Conservation (phyloP, 2,888 invertebrate genomes). For the Ashinkailepas kermadecensis region DNA sequence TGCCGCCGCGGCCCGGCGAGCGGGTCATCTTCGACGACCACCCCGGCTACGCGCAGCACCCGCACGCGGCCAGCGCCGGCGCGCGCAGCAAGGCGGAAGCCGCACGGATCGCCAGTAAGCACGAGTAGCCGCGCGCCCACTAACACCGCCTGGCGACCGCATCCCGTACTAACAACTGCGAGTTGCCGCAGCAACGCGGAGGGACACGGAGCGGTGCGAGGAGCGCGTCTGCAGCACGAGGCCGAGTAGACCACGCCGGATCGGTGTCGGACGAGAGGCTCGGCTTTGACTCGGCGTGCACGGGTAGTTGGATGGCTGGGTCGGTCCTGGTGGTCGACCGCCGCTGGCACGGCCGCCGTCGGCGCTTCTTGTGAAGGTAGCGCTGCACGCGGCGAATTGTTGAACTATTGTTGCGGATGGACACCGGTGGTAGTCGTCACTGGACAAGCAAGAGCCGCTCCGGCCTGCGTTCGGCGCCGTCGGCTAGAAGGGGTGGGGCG, state of each 20-base stretch:
- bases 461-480: no score
- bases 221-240: no score
- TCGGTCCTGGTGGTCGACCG: no score
- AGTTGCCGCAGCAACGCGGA: not conserved
- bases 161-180: not conserved
- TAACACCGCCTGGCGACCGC: not conserved
- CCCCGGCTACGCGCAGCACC: conserved; percentile 1
- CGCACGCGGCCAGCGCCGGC: not conserved
- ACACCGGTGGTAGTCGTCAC: not conserved
- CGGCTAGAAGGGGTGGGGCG: no score
- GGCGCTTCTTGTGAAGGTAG: not conserved
- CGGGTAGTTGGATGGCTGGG: no score
- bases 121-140: conserved; percentile 5
- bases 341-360: not conserved
- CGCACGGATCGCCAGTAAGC: not conserved
- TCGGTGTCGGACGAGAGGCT: no score
- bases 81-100: not conserved
- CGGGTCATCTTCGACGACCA: conserved; percentile 14
- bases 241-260: no score
- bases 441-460: no score
- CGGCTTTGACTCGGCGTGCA: no score
- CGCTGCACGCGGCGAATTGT: not conserved
- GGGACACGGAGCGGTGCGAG: no score
- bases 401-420: not conserved
- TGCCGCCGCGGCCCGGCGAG: conserved; percentile 10